phyloP scores from a whole-genome alignment of 2,888 invertebrate genomes.

The Drosophila ezoana region DNA sequence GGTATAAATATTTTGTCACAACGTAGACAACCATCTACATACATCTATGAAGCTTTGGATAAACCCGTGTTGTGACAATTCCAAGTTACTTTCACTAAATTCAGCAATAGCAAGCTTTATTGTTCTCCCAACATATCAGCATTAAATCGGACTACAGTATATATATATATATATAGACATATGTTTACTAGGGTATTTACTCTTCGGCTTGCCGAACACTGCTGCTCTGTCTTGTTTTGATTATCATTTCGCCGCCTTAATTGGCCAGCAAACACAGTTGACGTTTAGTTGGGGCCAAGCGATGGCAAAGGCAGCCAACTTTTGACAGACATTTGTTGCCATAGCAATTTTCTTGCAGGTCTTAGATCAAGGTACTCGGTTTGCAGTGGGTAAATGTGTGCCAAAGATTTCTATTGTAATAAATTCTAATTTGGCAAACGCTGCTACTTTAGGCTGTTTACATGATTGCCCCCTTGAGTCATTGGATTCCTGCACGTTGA shows the following conservation, averaged over 20 bases:
- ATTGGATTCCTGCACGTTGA: neutral
- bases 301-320: neutral
- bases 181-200: neutral
- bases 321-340: constrained; percentile 14
- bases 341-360: constrained; percentile 2
- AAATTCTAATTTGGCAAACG: constrained; percentile 10
- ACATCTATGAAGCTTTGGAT: no score
- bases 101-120: no score
- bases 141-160: no score
- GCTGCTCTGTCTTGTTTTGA: constrained; percentile 29
- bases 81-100: no score
- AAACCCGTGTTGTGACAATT: no score
- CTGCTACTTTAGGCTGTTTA: neutral
- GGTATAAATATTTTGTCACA: no score
- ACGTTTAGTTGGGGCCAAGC: constrained; percentile 10
- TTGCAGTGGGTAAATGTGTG: neutral
- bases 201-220: neutral
- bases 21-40: no score
- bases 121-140: no score
- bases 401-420: constrained; percentile 3
- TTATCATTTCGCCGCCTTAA: constrained; percentile 59
- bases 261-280: constrained; percentile 52
- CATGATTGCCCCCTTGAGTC: constrained; percentile 1
- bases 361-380: constrained; percentile 2
- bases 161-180: no score